A percentile compares a stretch with the other conserved stretches of the same genome.
Conservation (phyloP, 2,797 vertebrate genomes). For the Pogonophryne albipinna region DNA sequence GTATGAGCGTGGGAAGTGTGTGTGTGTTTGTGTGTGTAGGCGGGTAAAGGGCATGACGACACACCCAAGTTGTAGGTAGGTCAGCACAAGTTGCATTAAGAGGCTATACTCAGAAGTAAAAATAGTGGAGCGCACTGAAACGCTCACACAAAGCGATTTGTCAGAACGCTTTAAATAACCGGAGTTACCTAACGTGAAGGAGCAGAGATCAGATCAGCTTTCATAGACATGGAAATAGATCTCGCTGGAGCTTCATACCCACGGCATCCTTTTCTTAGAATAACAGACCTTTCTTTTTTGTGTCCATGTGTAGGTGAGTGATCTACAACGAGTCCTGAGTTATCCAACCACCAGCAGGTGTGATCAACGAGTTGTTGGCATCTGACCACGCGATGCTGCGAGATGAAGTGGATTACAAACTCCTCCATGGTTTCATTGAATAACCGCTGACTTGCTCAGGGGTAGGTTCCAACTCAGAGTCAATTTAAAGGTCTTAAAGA, state of each 20-base stretch:
- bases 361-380: no score
- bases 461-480: no score
- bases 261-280: constrained; percentile 8
- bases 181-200: constrained; percentile 53
- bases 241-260: constrained; percentile 16
- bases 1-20: constrained; percentile 47
- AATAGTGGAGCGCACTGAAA: constrained; percentile 39
- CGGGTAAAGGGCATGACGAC: constrained; percentile 64
- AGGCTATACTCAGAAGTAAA: constrained; percentile 45
- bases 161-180: constrained; percentile 54
- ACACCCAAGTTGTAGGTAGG: constrained; percentile 59
- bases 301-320: constrained; percentile 11
- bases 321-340: background rate
- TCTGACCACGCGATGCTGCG: no score
- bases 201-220: constrained; percentile 42
- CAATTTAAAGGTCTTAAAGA: no score
- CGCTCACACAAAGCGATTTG: constrained; percentile 34
- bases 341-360: background rate
- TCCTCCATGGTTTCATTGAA: no score
- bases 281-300: background rate
- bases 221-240: constrained; percentile 35
- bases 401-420: no score
- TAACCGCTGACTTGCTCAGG: no score
- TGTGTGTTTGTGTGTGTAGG: constrained; percentile 40
- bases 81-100: constrained; percentile 37